Evolutionary conservation across 2,113 vertebrate species (phyloP), one percentile per base, ranked within the genome.

Genomic region (Oryzias melastigma): DNA sequence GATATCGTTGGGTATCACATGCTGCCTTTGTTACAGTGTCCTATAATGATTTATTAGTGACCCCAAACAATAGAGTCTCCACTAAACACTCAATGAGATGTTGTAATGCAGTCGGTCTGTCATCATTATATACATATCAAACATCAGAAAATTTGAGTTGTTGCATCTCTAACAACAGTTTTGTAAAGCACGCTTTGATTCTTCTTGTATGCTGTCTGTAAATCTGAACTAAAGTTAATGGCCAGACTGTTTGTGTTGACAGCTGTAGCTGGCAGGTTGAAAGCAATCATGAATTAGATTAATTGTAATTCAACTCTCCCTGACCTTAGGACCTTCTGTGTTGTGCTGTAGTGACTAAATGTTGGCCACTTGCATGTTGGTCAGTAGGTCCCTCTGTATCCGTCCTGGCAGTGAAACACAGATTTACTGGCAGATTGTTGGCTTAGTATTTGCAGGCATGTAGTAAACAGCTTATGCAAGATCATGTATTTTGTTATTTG

Each of bases 341-440:
- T 71, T 62, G 50, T 62, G 56, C 40, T 65, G 53, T 20, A 59
- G 58, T 66, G 68, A 75, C 73, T 66, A 66, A 61, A 58, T 58
- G 35, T 60, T 63, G 64, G 29, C 75, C 49, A 65, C 60, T 56
- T 46, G 52, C 46, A 69, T 64, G 59, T 73, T 75, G 66, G 77
- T 77, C 82, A 82, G 67, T 77, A n/a, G 67, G 70, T 44, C 70
- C 41, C 42, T 52, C 27, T 40, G 70, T 29, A 81, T 73, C 40
- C 44, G 52, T 54, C 25, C 24, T 56, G 54, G 35, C 54, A 76
- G 20, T 62, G 55, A 73, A 65, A 45, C 43, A 19, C 5, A 56
- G 58, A 75, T 72, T 68, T 71, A 61, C 45, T 61, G 47, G 24
- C 65, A 75, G 65, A 73, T 72, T 73, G n/a, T 27, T 56, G 43